Conservation (phyloP, 2,797 vertebrate genomes). For the Hapalemur alaotrensis region DNA sequence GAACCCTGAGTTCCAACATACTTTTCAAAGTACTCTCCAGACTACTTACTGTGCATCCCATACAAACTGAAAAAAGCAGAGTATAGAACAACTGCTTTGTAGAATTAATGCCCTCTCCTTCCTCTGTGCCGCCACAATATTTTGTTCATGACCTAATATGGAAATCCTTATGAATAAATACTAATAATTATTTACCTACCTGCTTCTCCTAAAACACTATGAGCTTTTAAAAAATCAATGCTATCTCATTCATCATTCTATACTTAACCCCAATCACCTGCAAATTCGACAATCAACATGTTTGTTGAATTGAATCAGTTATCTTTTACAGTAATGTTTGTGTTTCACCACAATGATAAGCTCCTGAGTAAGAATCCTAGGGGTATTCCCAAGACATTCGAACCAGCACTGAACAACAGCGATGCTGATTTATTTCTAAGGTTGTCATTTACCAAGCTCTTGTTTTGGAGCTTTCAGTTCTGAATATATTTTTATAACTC, state of each 20-base stretch:
- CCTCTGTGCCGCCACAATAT: background rate
- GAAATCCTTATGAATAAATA: background rate
- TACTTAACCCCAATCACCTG: background rate
- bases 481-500: background rate
- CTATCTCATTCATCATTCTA: background rate
- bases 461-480: background rate
- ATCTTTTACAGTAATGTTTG: background rate
- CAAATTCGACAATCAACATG: background rate
- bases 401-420: background rate
- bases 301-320: background rate
- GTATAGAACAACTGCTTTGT: background rate
- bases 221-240: background rate
- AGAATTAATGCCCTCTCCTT: background rate
- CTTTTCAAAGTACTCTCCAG: background rate
- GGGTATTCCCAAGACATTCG: background rate
- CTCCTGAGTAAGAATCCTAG: background rate
- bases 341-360: background rate
- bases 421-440: background rate
- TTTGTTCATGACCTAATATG: background rate
- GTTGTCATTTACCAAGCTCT: background rate
- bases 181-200: background rate
- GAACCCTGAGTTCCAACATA: background rate
- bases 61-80: background rate
- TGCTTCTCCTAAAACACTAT: background rate
- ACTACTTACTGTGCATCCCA: background rate